Evolutionary conservation across 2,797 vertebrate species (phyloP).

Genomic region (Lacerta agilis): DNA sequence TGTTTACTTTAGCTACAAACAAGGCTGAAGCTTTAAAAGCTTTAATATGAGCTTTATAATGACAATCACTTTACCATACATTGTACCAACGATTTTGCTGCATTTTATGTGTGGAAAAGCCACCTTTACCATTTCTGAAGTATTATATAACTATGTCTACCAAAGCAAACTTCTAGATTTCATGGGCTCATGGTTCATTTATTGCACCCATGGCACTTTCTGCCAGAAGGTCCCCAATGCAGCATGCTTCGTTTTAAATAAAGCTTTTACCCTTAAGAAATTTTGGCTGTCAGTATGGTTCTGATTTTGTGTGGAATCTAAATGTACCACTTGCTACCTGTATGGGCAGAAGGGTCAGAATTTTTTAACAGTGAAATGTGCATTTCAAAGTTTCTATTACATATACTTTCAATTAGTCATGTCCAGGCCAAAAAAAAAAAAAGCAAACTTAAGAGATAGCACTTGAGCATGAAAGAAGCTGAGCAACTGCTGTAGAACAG

Average conservation of each 20-base stretch:
- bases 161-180: not conserved
- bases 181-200: not conserved
- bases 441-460: not conserved
- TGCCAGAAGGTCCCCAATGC: not conserved
- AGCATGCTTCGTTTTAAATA: not conserved
- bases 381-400: conserved; percentile 3
- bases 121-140: not conserved
- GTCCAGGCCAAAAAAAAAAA: not conserved
- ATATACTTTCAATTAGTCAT: conserved; percentile 31
- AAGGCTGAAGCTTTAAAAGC: not conserved
- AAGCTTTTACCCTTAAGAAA: not conserved
- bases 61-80: not conserved
- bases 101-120: not conserved
- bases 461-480: not conserved
- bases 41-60: not conserved
- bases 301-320: not conserved
- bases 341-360: conserved; percentile 10
- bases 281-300: not conserved
- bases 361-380: not conserved
- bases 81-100: not conserved
- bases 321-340: conserved; percentile 3
- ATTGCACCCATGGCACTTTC: not conserved
- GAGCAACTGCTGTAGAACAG: conserved; percentile 7
- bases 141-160: not conserved
- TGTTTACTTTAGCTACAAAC: not conserved